Percentiles rank a stretch among this genome's conserved stretches.
These are phyloP conservation scores for Danio choprae DNA, from an alignment of 2,797 vertebrate species.

Conservation along the genomic window DNA sequence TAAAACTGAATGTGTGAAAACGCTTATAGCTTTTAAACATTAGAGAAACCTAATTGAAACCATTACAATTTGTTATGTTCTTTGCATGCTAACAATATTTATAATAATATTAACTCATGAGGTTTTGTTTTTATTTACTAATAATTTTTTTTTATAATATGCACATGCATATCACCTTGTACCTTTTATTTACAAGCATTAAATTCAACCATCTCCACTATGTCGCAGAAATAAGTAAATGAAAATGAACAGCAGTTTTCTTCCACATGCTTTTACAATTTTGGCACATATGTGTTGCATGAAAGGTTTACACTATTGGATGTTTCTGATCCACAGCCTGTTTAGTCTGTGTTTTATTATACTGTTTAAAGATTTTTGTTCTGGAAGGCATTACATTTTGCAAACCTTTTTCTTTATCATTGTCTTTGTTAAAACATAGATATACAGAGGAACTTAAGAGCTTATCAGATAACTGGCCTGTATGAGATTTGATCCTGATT, in stretches of 20 bases:
- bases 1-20: too few relatives aligned
- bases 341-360: neutral
- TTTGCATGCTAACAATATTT: too few relatives aligned
- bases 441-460: neutral
- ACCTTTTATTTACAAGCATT: slow-evolving; percentile 3
- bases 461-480: neutral
- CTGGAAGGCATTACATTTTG: slow-evolving; percentile 11
- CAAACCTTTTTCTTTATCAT: neutral
- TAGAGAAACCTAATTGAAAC: too few relatives aligned
- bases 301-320: neutral
- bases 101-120: too few relatives aligned
- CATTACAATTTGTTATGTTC: too few relatives aligned
- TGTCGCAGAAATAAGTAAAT: neutral
- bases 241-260: slow-evolving; percentile 9
- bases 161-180: neutral
- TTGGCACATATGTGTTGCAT: neutral
- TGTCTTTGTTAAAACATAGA: neutral
- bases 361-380: slow-evolving; percentile 15
- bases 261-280: neutral
- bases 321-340: slow-evolving; percentile 7
- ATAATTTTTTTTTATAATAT: slow-evolving; percentile 8
- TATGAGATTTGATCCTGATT: slow-evolving; percentile 6
- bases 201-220: neutral
- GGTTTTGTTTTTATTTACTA: too few relatives aligned
- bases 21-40: too few relatives aligned